A percentile compares a stretch with the other conserved stretches of the same genome.
Conservation (phyloP, 2,113 vertebrate species). For the Pseudorasbora parva region DNA sequence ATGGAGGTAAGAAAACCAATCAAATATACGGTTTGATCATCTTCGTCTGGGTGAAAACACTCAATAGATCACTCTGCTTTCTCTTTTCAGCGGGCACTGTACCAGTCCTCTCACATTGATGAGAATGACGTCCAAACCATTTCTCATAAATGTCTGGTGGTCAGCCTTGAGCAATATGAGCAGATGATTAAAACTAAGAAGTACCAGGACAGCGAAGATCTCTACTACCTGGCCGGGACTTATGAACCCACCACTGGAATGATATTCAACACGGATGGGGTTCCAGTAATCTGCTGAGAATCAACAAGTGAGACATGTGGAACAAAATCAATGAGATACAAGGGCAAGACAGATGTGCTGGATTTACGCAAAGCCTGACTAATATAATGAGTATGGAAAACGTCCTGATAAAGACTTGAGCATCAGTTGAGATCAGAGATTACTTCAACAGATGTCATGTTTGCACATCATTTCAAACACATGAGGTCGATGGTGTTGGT, state of each 20-base stretch:
- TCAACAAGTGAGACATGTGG: background rate
- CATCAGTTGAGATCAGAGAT: background rate
- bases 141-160: slow-evolving; percentile 98
- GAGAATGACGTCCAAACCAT: slow-evolving; percentile 99
- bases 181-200: slow-evolving; percentile 97
- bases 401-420: background rate
- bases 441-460: slow-evolving; percentile 15
- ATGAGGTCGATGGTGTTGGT: slow-evolving; percentile 35
- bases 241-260: slow-evolving; percentile 99
- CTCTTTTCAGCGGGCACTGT: slow-evolving; percentile 86
- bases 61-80: slow-evolving; percentile 2
- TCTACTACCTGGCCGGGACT: slow-evolving; percentile 98
- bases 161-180: slow-evolving; percentile 95
- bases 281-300: slow-evolving; percentile 93
- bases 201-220: slow-evolving; percentile 97
- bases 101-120: slow-evolving; percentile 98
- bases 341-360: slow-evolving; percentile 1
- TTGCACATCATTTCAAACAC: slow-evolving; percentile 18
- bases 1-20: slow-evolving; percentile 85
- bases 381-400: background rate
- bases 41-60: background rate
- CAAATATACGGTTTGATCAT: background rate
- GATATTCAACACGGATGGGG: slow-evolving; percentile 97
- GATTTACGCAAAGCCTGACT: background rate
- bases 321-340: background rate